Conservation (phyloP, 2,888 invertebrate genomes). For the Gortyna flavago region DNA sequence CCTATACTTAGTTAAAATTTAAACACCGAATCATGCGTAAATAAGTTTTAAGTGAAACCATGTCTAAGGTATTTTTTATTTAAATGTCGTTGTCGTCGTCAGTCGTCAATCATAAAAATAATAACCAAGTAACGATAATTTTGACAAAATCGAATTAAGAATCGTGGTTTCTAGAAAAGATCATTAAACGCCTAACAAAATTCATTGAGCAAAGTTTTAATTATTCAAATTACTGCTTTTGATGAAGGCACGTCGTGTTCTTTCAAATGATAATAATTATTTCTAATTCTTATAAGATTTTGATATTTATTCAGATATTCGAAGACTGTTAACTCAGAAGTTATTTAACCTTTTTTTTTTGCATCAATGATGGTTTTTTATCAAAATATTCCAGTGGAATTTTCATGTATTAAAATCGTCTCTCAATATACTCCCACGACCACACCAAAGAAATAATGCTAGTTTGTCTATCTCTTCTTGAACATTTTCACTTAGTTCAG, state of each 20-base stretch:
- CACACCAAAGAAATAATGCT: not conserved
- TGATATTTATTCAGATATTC: not conserved
- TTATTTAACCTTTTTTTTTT: not conserved
- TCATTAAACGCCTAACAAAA: constrained; percentile 63
- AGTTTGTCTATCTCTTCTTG: not conserved
- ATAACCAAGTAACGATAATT: constrained; percentile 41
- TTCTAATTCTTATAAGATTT: constrained; percentile 5
- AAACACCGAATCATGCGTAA: not conserved
- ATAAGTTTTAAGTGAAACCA: not conserved
- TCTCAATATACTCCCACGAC: not conserved
- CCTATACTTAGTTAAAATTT: too few species aligned
- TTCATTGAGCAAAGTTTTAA: constrained; percentile 60
- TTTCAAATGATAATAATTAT: constrained; percentile 20
- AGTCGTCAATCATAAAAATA: not conserved
- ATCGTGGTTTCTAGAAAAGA: constrained; percentile 35
- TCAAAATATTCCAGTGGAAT: not conserved
- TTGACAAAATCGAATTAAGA: constrained; percentile 40
- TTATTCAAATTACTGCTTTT: constrained; percentile 58
- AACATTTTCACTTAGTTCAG: not conserved
- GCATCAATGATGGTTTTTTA: not conserved
- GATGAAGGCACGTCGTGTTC: constrained; percentile 35
- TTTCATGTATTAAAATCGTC: not conserved
- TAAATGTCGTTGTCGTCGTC: too few species aligned
- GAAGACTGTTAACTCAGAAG: not conserved
- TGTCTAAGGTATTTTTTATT: not conserved